A percentile compares a stretch with the other conserved stretches of the same genome.
Conservation (phyloP, 2,113 vertebrate genomes). For the Sinocyclocheilus grahami region DNA sequence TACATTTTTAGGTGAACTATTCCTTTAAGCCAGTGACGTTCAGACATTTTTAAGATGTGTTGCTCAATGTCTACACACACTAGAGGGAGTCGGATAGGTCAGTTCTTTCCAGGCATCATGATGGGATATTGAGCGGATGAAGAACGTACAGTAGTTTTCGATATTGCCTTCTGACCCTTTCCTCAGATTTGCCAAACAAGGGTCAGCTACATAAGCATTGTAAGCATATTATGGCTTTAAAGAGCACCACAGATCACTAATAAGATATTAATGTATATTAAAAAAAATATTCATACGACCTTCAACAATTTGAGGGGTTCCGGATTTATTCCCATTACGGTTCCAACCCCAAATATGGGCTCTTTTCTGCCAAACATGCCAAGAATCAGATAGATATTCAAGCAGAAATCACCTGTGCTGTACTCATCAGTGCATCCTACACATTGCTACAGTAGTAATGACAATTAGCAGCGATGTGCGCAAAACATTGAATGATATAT, state of each 20-base stretch:
- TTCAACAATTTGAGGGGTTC: not conserved
- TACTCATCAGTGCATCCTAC: not conserved
- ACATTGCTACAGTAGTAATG: not conserved
- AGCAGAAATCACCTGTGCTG: not conserved
- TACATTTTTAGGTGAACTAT: not conserved
- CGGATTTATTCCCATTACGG: not conserved
- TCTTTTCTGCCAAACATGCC: not conserved
- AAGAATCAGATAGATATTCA: not conserved
- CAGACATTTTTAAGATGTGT: not conserved
- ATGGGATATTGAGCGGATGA: not conserved
- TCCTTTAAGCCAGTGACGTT: not conserved
- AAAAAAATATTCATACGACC: not conserved
- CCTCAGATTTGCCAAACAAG: not conserved
- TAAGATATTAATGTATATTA: not conserved
- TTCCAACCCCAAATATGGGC: not conserved
- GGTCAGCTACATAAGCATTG: not conserved
- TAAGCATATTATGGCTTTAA: conserved; percentile 31
- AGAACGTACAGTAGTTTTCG: not conserved
- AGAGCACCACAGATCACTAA: not conserved
- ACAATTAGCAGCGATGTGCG: conserved; percentile 68
- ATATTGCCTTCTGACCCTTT: not conserved
- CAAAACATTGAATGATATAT: not conserved
- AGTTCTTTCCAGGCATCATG: not conserved
- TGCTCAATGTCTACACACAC: not conserved
- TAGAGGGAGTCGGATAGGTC: not conserved